Evolutionary conservation across 2,888 invertebrate species (phyloP), one percentile per base, ranked within the genome.

Genomic region (Coleophora deauratella): DNA sequence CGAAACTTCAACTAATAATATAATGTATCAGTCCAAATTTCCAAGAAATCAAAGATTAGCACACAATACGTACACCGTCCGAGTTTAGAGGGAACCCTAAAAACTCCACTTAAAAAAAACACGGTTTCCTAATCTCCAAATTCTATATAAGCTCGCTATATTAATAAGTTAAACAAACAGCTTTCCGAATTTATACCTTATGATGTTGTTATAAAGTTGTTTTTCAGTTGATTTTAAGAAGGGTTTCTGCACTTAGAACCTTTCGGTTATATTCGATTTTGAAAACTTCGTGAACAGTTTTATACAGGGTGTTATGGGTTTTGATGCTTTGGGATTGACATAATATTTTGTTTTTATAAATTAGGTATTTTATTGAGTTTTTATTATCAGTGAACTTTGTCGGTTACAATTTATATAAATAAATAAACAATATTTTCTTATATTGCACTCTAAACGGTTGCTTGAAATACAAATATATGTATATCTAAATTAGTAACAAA

Each of bases 71-170:
- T 21, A 6, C 21, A 21, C 21, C 3, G 21, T 21, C 21, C 6
- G 3, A 3, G 21, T 21, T 21, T 21, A 21, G 6, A 21, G 6
- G 21, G 21, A 6, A 21, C 3, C 21, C 21, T 6, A 4, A 21
- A 21, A 21, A 21, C 3, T 6, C 6, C 21, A 3, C 3, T 6
- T 21, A 62, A 66, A 64, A 73, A 66, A 71, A 70, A 67, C 55
- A 63, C 49, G 65, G 63, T 74, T 77, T 74, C 74, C 78, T 82
- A 84, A 82, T 81, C 77, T 78, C 64, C 68, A 70, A 82, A 80
- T 78, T 76, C 71, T 74, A 66, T 74, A 72, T 74, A 70, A 70
- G 67, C 70, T 67, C 62, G 57, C 60, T 66, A 62, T 65, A 77
- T 78, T 81, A 80, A 82, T 80, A 80, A 76, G 74, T 75, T 72